A percentile compares a stretch with the other conserved stretches of the same genome.
These are phyloP conservation scores for Goniozus legneri DNA, from an alignment of 1,140 invertebrate genomes.

Conservation along the genomic window DNA sequence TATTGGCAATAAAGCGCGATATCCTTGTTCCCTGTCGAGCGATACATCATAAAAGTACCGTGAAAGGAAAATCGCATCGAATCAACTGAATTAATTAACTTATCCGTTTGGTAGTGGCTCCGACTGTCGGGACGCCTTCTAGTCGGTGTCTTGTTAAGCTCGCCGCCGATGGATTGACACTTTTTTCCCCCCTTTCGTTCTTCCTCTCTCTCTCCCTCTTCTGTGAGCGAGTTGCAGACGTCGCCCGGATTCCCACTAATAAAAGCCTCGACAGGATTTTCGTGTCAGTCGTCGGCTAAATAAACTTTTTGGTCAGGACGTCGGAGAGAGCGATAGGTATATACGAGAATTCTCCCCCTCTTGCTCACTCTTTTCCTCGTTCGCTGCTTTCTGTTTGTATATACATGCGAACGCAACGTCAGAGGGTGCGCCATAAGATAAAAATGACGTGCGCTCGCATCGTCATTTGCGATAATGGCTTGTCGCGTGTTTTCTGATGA, in stretches of 20 bases:
- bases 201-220: not conserved
- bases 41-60: too few species aligned
- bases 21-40: too few species aligned
- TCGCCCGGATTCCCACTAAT: constrained; percentile 13
- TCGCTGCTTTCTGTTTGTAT: not conserved
- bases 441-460: constrained; percentile 37
- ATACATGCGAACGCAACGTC: not conserved
- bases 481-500: too few species aligned
- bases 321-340: too few species aligned
- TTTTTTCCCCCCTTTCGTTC: constrained; percentile 6
- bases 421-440: constrained; percentile 26
- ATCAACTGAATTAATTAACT: too few species aligned
- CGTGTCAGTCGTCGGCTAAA: constrained; percentile 25
- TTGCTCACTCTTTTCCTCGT: constrained; percentile 5
- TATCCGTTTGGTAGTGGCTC: too few species aligned
- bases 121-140: constrained; percentile 4
- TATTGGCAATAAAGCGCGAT: too few species aligned
- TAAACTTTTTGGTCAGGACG: constrained; percentile 20
- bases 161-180: constrained; percentile 10
- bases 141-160: constrained; percentile 15
- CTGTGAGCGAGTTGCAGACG: too few species aligned
- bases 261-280: constrained; percentile 28
- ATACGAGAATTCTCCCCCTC: too few species aligned
- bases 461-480: constrained; percentile 43
- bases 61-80: too few species aligned